Evolutionary conservation across 2,797 vertebrate species (phyloP).

Genomic region (Somateria mollissima): DNA sequence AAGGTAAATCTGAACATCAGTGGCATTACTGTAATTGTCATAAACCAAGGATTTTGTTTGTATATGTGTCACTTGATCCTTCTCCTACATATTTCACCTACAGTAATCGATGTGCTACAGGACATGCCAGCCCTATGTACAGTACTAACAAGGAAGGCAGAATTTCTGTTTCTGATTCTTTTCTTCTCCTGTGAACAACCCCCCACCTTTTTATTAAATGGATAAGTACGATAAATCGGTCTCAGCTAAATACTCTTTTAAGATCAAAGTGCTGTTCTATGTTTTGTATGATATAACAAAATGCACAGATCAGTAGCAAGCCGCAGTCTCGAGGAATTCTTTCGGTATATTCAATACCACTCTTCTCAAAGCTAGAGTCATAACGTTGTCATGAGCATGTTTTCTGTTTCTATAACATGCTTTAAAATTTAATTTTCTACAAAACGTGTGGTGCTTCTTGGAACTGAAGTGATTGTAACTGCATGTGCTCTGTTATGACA

Average conservation of each 20-base stretch:
- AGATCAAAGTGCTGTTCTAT: not conserved
- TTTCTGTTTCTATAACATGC: constrained; percentile 33
- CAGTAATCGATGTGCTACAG: not conserved
- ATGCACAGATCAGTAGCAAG: not conserved
- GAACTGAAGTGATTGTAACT: not conserved
- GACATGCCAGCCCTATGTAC: accelerated
- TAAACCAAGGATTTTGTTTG: not conserved
- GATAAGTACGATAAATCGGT: not conserved
- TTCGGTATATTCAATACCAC: not conserved
- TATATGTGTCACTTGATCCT: not conserved
- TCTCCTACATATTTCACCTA: not conserved
- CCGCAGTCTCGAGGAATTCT: not conserved
- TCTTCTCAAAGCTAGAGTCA: not conserved
- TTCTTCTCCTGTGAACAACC: not conserved
- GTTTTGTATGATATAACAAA: constrained; percentile 8
- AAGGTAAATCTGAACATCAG: not conserved
- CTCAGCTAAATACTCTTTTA: not conserved
- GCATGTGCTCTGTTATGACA: constrained; percentile 50
- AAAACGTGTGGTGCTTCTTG: not conserved
- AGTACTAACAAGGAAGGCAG: not conserved
- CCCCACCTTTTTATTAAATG: not conserved
- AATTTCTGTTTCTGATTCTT: not conserved
- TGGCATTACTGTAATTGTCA: not conserved
- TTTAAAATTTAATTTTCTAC: constrained; percentile 67
- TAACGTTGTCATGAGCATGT: not conserved